phyloP scores from a whole-genome alignment of 2,113 vertebrate species.

The Antechinus flavipes region DNA sequence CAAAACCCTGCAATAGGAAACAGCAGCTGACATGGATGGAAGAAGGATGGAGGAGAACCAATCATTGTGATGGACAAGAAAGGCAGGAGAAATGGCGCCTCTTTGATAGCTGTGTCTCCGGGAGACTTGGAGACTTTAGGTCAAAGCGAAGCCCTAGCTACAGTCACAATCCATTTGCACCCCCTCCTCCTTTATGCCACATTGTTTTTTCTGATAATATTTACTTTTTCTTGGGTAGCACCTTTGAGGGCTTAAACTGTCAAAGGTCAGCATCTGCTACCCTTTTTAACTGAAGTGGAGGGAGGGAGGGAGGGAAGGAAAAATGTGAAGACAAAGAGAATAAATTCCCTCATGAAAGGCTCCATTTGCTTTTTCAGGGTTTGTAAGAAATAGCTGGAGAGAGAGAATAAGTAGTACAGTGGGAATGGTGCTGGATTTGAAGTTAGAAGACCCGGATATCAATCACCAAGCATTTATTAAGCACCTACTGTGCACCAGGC shows the following conservation, averaged over 20 bases:
- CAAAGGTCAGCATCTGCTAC: conserved; percentile 76
- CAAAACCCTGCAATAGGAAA: not conserved
- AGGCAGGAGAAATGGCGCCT: not conserved
- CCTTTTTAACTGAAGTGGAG: conserved; percentile 26
- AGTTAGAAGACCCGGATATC: not conserved
- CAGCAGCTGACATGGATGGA: not conserved
- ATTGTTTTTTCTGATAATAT: conserved; percentile 53
- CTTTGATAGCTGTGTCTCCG: not conserved
- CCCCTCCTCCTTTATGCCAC: not conserved
- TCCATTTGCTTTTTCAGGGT: not conserved
- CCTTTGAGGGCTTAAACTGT: conserved; percentile 69
- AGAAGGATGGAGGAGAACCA: not conserved
- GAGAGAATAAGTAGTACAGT: not conserved
- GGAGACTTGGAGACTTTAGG: not conserved
- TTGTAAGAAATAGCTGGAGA: not conserved
- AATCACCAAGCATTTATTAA: not conserved
- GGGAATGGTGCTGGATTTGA: not conserved
- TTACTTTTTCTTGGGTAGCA: conserved; percentile 79
- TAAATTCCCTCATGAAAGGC: not conserved
- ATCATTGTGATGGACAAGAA: not conserved
- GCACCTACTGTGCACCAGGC: not conserved
- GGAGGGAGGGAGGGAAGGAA: not conserved
- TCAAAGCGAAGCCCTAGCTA: not conserved
- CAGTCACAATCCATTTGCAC: not conserved
- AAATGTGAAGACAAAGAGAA: not conserved